Evolutionary conservation across 2,113 vertebrate species (phyloP), one percentile per base, ranked within the genome.

Genomic region (Bubalus kerabau): DNA sequence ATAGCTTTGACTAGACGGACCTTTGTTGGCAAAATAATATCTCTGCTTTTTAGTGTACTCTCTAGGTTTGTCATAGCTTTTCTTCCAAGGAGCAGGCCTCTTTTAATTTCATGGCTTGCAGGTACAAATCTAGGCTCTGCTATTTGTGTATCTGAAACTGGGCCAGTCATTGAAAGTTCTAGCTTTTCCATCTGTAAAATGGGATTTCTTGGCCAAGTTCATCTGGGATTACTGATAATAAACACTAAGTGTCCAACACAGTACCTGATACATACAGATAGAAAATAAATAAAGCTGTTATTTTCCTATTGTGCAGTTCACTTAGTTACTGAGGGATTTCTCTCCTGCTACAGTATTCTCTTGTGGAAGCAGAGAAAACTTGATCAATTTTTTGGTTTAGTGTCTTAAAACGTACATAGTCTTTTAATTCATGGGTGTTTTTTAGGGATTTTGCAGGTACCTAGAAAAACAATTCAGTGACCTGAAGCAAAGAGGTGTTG

Each of bases 391-490:
- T 13, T 13, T 82, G 94, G 7, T 80, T 28, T 50, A 30, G 30
- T 57, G 24, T 97, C 40, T 91, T 92, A 46, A 46, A 82, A 8
- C 3, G 9, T 36, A 8, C 3, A 12, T 36, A 7, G 24, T 88
- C 26, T 90, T 64, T 60, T 80, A 95, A 94, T 57, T 26, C 54
- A 2, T 36, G 87, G 91, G 52, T 96, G 7, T 96, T 94, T 91
- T 86, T 84, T 76, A 99, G 99, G 99, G 99, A 64, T 99, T 99
- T 98, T 99, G 99, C 98, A 98, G 98, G 43, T 99, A 99, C 96
- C 98, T 99, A 92, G 99, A 99, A 98, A 98, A 99, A 93, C 99
- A 98, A 84, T 99, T 99, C 97, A 94, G 95, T 93, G 99, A 99
- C 97, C 98, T 99, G 32, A 99, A 99, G 98, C 98, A 99, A 88